Evolutionary conservation across 2,797 vertebrate genomes (phyloP).

Genomic region (Cyprinodon diabolis): DNA sequence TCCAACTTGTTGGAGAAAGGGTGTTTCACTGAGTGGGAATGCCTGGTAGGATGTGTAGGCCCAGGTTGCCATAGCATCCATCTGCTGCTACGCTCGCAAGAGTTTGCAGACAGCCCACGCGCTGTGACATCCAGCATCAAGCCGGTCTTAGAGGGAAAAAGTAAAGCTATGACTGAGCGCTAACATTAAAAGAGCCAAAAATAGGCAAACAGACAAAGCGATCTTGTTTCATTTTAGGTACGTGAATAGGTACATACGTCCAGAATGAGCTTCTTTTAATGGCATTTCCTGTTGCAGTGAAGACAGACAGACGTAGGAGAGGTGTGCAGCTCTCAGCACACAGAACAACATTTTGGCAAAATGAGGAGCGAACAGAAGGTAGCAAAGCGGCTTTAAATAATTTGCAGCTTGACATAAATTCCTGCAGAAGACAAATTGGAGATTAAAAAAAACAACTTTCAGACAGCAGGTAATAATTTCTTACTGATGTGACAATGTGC

Average conservation of each 20-base stretch:
- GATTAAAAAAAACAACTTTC: background rate
- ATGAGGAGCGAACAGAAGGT: constrained; percentile 37
- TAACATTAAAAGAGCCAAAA: constrained; percentile 43
- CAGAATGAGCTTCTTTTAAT: background rate
- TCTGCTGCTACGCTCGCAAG: constrained; percentile 82
- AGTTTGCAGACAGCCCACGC: constrained; percentile 81
- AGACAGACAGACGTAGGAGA: constrained; percentile 30
- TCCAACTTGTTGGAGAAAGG: constrained; percentile 57
- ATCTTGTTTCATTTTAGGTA: constrained; percentile 10
- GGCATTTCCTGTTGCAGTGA: background rate
- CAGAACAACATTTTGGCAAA: constrained; percentile 23
- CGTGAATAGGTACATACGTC: background rate
- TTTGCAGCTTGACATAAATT: constrained; percentile 15
- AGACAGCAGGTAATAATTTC: constrained; percentile 2
- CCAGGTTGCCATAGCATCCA: constrained; percentile 82
- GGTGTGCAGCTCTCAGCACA: constrained; percentile 22
- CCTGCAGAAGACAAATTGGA: background rate
- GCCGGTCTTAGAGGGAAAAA: constrained; percentile 59
- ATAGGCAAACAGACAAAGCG: constrained; percentile 26
- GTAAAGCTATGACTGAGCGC: constrained; percentile 48
- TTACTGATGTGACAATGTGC: too few species aligned
- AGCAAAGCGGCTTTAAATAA: constrained; percentile 38
- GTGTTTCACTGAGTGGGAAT: constrained; percentile 84
- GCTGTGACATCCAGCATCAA: constrained; percentile 77
- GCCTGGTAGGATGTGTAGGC: constrained; percentile 85